Conservation (phyloP, 2,113 vertebrate genomes). For the Sapajus apella region DNA sequence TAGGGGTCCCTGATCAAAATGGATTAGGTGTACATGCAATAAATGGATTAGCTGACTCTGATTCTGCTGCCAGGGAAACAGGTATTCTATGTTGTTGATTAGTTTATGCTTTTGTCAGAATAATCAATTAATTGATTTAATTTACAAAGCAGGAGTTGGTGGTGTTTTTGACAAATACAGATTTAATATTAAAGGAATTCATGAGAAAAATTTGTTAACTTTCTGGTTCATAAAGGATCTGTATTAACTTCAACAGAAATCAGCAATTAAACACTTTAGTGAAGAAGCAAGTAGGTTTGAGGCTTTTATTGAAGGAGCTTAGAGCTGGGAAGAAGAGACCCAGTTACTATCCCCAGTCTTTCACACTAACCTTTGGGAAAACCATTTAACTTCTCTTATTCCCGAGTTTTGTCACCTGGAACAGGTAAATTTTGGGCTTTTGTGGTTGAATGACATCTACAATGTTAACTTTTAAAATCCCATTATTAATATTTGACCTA, state of each 20-base stretch:
- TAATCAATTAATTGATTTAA: neutral
- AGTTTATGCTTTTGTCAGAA: neutral
- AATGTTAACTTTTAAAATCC: neutral
- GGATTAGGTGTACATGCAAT: neutral
- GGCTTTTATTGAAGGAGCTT: neutral
- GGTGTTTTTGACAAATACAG: neutral
- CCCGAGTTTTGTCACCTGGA: neutral
- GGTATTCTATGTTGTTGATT: neutral
- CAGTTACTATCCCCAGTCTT: neutral
- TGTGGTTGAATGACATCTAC: neutral
- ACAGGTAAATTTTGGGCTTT: neutral
- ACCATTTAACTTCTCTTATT: neutral
- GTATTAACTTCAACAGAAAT: neutral
- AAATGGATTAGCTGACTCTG: neutral
- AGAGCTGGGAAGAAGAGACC: neutral
- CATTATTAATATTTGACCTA: neutral
- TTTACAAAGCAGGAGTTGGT: neutral
- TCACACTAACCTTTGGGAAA: neutral
- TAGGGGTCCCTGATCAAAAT: neutral
- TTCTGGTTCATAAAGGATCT: neutral
- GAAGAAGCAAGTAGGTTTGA: neutral
- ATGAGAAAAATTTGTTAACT: neutral
- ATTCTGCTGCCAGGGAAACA: neutral
- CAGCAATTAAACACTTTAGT: neutral
- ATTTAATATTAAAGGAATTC: neutral